Conservation (phyloP, 2,113 vertebrate genomes). For the Amia ocellicauda region DNA sequence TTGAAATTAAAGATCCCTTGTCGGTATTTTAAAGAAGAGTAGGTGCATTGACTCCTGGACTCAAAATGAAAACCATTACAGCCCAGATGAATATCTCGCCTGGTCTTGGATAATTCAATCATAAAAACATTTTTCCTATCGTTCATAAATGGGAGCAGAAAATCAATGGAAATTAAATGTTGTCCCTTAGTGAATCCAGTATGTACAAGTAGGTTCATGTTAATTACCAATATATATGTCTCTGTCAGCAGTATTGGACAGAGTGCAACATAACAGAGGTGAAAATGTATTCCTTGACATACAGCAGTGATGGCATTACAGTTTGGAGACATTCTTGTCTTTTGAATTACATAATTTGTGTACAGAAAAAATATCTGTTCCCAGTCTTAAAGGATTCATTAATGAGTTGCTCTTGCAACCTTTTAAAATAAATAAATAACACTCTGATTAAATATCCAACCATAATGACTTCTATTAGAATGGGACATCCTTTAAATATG, state of each 20-base stretch:
- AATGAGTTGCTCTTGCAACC: too few species aligned
- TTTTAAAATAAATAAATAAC: too few species aligned
- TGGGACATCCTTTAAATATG: too few species aligned
- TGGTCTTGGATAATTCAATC: constrained; percentile 42
- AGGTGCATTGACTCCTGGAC: not conserved
- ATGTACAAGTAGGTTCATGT: constrained; percentile 31
- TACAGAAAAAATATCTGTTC: too few species aligned
- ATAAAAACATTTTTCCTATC: constrained; percentile 18
- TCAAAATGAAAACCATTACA: constrained; percentile 15
- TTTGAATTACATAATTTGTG: too few species aligned
- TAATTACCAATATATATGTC: constrained; percentile 46
- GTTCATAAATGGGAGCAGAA: constrained; percentile 21
- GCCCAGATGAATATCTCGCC: not conserved
- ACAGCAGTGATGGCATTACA: too few species aligned
- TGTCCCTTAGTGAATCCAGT: constrained; percentile 24
- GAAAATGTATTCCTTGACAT: too few species aligned
- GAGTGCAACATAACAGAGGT: not conserved
- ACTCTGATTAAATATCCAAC: too few species aligned
- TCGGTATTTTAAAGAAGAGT: not conserved
- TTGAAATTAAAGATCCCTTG: too few species aligned
- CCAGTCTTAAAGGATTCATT: too few species aligned
- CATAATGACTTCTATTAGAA: too few species aligned
- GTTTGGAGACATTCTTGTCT: too few species aligned
- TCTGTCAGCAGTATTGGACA: constrained; percentile 37
- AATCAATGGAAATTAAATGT: constrained; percentile 1